phyloP scores from a whole-genome alignment of 23 tunicate genomes.

The Phallusia fumigata region DNA sequence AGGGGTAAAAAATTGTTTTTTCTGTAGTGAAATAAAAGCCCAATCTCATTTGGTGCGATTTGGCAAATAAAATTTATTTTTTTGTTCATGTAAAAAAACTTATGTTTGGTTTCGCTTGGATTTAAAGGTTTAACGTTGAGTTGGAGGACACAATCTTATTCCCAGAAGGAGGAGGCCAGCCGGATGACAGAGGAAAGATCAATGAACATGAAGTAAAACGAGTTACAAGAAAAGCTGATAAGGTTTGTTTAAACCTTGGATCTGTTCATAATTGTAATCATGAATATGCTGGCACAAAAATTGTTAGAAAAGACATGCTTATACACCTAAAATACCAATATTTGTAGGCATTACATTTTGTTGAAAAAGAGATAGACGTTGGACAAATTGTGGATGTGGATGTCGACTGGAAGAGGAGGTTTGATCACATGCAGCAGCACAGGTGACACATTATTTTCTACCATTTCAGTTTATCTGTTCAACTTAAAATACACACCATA shows the following conservation, averaged over 20 bases:
- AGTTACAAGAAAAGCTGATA: slow-evolving; percentile 62
- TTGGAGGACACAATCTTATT: slow-evolving; percentile 90
- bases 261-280: too few species aligned
- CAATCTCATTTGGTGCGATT: too few species aligned
- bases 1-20: slow-evolving; percentile 35
- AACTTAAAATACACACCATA: too few species aligned
- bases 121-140: slow-evolving; percentile 60
- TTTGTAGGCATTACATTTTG: slow-evolving; percentile 80
- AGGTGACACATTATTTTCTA: slow-evolving; percentile 16
- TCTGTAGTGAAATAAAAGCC: too few species aligned
- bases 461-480: not conserved
- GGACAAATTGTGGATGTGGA: slow-evolving; percentile 37
- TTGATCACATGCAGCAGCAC: slow-evolving; percentile 98
- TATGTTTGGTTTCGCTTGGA: too few species aligned
- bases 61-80: too few species aligned
- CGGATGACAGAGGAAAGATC: slow-evolving; percentile 87
- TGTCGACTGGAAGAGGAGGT: slow-evolving; percentile 85
- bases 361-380: slow-evolving; percentile 32
- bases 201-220: slow-evolving; percentile 54
- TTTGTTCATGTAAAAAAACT: not conserved
- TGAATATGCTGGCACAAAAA: too few species aligned
- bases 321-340: not conserved
- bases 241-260: too few species aligned
- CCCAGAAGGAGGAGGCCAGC: slow-evolving; percentile 99
- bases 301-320: not conserved